Conservation (phyloP, 2,888 invertebrate species). For the Uropetala carovei region DNA sequence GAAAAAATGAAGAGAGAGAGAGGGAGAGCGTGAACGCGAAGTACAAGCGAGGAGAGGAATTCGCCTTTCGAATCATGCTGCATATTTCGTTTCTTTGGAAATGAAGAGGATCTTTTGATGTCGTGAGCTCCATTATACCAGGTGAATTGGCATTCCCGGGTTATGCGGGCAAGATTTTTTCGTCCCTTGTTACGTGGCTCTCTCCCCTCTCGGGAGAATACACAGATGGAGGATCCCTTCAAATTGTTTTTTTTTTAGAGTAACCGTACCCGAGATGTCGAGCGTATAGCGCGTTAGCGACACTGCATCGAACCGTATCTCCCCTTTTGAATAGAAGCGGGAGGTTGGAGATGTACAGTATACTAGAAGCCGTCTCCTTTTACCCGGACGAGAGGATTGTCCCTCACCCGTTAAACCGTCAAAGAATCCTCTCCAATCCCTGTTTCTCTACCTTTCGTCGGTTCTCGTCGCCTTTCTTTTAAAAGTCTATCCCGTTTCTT, state of each 20-base stretch:
- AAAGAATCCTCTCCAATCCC: no score
- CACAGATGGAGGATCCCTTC: no score
- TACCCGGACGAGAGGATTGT: not conserved
- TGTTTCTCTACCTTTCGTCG: not conserved
- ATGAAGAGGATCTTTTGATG: not conserved
- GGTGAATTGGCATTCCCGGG: no score
- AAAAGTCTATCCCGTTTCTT: not conserved
- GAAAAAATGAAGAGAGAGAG: no score
- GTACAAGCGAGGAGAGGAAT: no score
- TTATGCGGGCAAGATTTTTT: no score
- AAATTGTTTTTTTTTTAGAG: no score
- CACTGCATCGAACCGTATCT: not conserved
- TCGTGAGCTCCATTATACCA: no score
- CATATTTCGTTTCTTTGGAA: slow-evolving; percentile 27
- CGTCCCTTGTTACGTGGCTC: no score
- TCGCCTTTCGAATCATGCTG: not conserved
- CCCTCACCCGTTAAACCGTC: no score
- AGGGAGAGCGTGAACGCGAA: no score
- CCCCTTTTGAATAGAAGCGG: not conserved
- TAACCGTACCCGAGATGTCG: not conserved
- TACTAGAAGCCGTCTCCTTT: not conserved
- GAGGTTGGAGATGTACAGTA: not conserved
- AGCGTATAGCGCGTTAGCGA: not conserved
- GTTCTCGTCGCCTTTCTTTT: not conserved
- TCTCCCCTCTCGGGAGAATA: no score